phyloP scores from a whole-genome alignment of 2,888 invertebrate genomes.

The Danaus chrysippus region DNA sequence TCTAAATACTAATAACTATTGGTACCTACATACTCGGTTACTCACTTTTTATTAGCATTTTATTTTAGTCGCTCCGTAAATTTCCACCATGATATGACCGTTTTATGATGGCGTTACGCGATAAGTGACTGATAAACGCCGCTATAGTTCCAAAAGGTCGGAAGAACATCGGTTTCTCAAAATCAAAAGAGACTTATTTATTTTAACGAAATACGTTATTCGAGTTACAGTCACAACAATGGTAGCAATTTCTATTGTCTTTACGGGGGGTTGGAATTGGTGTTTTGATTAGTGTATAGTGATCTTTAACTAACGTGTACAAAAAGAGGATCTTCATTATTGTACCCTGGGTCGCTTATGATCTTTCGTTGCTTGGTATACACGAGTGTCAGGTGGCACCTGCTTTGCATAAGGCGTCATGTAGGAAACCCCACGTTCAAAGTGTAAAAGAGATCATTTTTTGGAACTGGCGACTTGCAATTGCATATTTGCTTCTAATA shows the following conservation, averaged over 20 bases:
- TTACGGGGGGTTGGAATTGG: background rate
- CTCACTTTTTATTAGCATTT: slow-evolving; percentile 57
- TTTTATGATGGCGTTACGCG: slow-evolving; percentile 67
- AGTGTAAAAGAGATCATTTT: slow-evolving; percentile 51
- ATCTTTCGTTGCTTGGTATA: slow-evolving; percentile 35
- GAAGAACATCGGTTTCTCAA: slow-evolving; percentile 18
- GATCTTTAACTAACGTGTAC: background rate
- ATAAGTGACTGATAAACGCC: slow-evolving; percentile 56
- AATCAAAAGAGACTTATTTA: background rate
- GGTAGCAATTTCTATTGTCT: slow-evolving; percentile 1
- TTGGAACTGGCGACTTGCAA: too few relatives aligned
- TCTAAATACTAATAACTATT: slow-evolving; percentile 77
- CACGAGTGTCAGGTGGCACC: slow-evolving; percentile 76
- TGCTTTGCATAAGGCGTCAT: slow-evolving; percentile 78
- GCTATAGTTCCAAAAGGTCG: slow-evolving; percentile 25
- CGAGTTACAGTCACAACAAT: background rate
- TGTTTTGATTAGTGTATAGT: background rate
- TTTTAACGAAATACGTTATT: background rate
- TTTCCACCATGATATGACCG: slow-evolving; percentile 60
- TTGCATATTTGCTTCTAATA: too few relatives aligned
- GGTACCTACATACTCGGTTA: slow-evolving; percentile 61
- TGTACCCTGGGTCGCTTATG: slow-evolving; percentile 19
- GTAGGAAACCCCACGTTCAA: slow-evolving; percentile 68
- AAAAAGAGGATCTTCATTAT: slow-evolving; percentile 10
- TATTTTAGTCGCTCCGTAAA: slow-evolving; percentile 52